phyloP scores from a whole-genome alignment of 2,797 vertebrate species.

The Chaetodon trifasciatus region DNA sequence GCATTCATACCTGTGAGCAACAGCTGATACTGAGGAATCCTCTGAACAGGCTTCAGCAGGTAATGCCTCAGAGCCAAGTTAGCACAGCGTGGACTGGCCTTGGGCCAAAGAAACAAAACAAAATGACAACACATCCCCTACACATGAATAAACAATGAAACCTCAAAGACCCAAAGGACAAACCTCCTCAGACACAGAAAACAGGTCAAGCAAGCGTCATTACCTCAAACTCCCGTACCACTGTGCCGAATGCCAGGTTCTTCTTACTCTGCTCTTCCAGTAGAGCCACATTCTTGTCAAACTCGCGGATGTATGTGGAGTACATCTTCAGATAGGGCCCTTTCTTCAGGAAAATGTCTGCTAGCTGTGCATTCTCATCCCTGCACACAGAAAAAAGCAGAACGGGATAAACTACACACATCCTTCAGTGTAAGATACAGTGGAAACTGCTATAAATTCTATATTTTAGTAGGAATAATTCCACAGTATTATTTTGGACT shows the following conservation, averaged over 20 bases:
- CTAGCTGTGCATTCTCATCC: slow-evolving; percentile 90
- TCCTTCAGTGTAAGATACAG: neutral
- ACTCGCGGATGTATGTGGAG: slow-evolving; percentile 97
- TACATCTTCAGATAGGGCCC: slow-evolving; percentile 99
- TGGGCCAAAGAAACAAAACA: slow-evolving; percentile 55
- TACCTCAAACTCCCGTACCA: slow-evolving; percentile 96
- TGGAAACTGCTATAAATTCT: neutral
- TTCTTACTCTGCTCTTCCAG: slow-evolving; percentile 96
- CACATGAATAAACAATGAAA: slow-evolving; percentile 33
- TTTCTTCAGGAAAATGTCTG: slow-evolving; percentile 97
- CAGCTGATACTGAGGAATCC: slow-evolving; percentile 97
- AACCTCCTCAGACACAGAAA: slow-evolving; percentile 18
- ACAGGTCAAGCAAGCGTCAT: slow-evolving; percentile 65
- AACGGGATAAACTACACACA: neutral
- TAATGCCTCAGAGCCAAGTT: slow-evolving; percentile 96
- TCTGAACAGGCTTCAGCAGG: slow-evolving; percentile 97
- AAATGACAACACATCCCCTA: neutral
- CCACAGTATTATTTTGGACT: neutral
- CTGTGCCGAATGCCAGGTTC: slow-evolving; percentile 89
- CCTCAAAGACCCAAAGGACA: neutral
- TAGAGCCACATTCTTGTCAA: slow-evolving; percentile 94
- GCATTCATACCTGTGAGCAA: slow-evolving; percentile 92
- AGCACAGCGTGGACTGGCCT: slow-evolving; percentile 94
- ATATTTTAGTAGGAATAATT: neutral
- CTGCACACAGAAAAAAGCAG: slow-evolving; percentile 71